A percentile compares a stretch with the other conserved stretches of the same genome.
Evolutionary conservation across 2,113 vertebrate genomes (phyloP).

Genomic region (Elanoides forficatus): DNA sequence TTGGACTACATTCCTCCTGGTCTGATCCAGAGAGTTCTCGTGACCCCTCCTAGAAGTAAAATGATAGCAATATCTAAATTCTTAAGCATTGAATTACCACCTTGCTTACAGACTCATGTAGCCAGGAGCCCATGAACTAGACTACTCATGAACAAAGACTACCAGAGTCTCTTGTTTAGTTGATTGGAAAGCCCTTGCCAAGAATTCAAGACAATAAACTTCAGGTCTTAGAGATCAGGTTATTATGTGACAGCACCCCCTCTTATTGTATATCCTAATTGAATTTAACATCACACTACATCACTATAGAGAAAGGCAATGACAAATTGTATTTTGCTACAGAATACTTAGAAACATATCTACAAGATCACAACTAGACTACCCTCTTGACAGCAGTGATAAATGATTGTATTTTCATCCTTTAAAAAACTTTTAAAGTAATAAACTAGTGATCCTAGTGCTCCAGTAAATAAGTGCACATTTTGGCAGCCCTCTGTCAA

Average conservation of each 20-base stretch:
- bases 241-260: neutral
- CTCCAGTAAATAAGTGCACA: neutral
- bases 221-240: neutral
- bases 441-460: neutral
- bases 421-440: conserved; percentile 29
- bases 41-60: neutral
- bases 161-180: neutral
- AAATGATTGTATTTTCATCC: conserved; percentile 23
- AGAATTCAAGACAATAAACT: neutral
- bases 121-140: neutral
- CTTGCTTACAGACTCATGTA: neutral
- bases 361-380: neutral
- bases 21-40: neutral
- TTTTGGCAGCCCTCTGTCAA: neutral
- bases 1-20: neutral
- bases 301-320: neutral
- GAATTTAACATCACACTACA: neutral
- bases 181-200: neutral
- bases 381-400: neutral
- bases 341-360: neutral
- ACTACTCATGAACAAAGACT: neutral
- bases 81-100: neutral
- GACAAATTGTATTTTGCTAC: conserved; percentile 37
- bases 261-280: neutral
- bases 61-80: neutral